These are phyloP conservation scores for Nixonia krombeini DNA, from an alignment of 1,140 invertebrate genomes.

Conservation along the genomic window DNA sequence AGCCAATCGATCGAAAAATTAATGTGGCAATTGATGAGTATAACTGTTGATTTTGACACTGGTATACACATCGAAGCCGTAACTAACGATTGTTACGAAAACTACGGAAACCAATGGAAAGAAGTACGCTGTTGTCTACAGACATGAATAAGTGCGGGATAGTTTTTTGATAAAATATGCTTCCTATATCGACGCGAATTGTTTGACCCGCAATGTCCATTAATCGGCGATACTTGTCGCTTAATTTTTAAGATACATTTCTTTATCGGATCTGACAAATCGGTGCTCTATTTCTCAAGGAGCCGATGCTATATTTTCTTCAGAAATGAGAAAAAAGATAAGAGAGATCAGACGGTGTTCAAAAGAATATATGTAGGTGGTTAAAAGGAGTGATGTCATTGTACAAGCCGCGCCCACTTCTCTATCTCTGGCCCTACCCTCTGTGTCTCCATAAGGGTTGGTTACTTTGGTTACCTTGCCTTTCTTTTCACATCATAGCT, in stretches of 20 bases:
- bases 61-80: no score
- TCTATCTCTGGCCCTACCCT: constrained; percentile 54
- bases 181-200: no score
- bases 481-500: background rate
- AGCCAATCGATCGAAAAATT: no score
- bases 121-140: no score
- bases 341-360: constrained; percentile 44
- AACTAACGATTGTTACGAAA: no score
- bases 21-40: no score
- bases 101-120: no score
- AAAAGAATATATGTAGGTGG: constrained; percentile 48
- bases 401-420: constrained; percentile 33
- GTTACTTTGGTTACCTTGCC: constrained; percentile 24
- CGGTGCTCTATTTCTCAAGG: no score
- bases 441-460: constrained; percentile 36
- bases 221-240: constrained; percentile 4
- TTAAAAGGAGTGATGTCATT: constrained; percentile 55
- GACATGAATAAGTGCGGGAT: no score
- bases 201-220: no score
- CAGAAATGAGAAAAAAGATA: constrained; percentile 39
- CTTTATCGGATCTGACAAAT: constrained; percentile 5
- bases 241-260: constrained; percentile 8
- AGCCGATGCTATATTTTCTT: constrained; percentile 2
- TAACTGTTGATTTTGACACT: no score
- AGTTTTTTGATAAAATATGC: no score